Percentiles rank a stretch among this genome's conserved stretches.
phyloP scores from a whole-genome alignment of 2,797 vertebrate genomes.

The Meda fulgida region DNA sequence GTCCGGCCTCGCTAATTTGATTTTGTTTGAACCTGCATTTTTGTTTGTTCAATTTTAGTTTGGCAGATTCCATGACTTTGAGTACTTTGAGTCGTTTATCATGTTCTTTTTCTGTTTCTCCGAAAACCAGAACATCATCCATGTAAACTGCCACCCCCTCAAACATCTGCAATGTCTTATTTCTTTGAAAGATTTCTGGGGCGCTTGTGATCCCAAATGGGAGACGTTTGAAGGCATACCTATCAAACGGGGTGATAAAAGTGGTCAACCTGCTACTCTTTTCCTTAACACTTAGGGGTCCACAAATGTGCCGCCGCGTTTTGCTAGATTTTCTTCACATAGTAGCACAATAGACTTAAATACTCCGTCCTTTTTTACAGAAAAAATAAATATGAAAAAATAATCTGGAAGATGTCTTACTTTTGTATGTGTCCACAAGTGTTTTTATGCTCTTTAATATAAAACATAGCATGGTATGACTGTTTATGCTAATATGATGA shows the following conservation, averaged over 20 bases:
- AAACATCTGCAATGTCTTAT: too few relatives aligned
- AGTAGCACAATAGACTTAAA: too few relatives aligned
- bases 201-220: conserved; percentile 46
- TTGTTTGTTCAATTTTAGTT: conserved; percentile 33
- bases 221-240: background rate
- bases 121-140: conserved; percentile 12
- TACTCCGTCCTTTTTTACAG: too few relatives aligned
- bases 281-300: conserved; percentile 1
- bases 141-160: conserved; percentile 28
- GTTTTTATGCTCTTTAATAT: too few relatives aligned
- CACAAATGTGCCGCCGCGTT: too few relatives aligned
- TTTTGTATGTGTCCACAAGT: too few relatives aligned
- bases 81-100: conserved; percentile 21
- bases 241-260: conserved; percentile 40
- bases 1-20: conserved; percentile 22
- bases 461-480: too few relatives aligned
- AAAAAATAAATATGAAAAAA: too few relatives aligned
- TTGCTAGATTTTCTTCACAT: too few relatives aligned
- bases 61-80: conserved; percentile 6
- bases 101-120: conserved; percentile 7
- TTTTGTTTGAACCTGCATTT: conserved; percentile 41
- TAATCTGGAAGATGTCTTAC: too few relatives aligned
- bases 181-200: conserved; percentile 37
- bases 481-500: too few relatives aligned
- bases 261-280: conserved; percentile 33